Evolutionary conservation across 1,140 invertebrate genomes (phyloP).

Genomic region (Euschistus heros): DNA sequence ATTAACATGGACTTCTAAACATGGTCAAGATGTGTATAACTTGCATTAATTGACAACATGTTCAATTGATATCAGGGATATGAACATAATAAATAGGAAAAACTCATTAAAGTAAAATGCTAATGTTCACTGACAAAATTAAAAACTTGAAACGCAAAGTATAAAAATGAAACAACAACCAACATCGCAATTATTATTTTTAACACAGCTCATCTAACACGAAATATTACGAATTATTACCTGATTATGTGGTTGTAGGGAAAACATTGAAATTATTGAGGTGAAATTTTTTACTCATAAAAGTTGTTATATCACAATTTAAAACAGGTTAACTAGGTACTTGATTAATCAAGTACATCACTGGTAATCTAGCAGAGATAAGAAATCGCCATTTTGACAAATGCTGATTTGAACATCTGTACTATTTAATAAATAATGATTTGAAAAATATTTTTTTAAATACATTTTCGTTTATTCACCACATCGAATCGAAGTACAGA

Average conservation of each 20-base stretch:
- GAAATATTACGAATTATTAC: conserved; percentile 3
- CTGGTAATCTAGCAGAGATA: background rate
- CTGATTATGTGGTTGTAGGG: conserved; percentile 23
- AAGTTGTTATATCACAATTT: background rate
- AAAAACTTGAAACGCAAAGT: background rate
- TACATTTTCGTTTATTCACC: no score
- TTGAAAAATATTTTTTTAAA: no score
- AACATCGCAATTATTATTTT: conserved; percentile 7
- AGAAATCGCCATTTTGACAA: conserved; percentile 1
- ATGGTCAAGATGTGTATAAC: background rate
- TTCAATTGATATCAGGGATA: no score
- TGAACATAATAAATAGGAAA: no score
- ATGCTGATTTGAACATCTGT: no score
- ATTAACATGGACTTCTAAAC: background rate
- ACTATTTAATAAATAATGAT: no score
- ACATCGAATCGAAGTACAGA: no score
- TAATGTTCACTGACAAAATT: background rate
- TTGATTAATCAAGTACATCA: conserved; percentile 9
- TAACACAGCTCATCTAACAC: background rate
- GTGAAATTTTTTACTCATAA: background rate
- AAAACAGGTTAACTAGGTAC: background rate
- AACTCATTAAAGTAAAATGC: no score
- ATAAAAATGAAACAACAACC: conserved; percentile 1
- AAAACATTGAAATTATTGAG: conserved; percentile 23
- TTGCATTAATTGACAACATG: background rate